phyloP scores from a whole-genome alignment of 2,888 invertebrate genomes.

The Caenorhabditis sulstoni region DNA sequence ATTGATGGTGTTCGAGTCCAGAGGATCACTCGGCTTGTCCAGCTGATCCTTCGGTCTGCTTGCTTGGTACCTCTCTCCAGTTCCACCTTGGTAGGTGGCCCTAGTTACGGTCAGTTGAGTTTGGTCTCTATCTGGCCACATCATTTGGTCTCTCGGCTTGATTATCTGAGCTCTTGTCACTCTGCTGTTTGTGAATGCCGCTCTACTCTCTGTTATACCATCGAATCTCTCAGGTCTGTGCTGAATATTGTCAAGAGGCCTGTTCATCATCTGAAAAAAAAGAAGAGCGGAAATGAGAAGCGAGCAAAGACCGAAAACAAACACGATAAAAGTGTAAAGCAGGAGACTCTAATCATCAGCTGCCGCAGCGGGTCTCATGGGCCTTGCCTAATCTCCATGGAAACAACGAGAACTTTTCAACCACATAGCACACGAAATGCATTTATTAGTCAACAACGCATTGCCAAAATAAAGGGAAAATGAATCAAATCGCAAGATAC shows the following conservation, averaged over 20 bases:
- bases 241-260: conserved; percentile 41
- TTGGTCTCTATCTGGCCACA: conserved; percentile 15
- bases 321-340: conserved; percentile 20
- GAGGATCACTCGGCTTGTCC: conserved; percentile 34
- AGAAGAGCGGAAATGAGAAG: not conserved
- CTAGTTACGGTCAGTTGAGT: conserved; percentile 4
- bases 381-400: conserved; percentile 28
- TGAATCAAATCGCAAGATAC: conserved; percentile 9
- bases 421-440: conserved; percentile 11
- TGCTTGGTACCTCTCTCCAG: conserved; percentile 38
- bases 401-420: conserved; percentile 34
- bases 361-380: conserved; percentile 13
- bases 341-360: conserved; percentile 24
- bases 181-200: not conserved
- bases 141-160: conserved; percentile 28
- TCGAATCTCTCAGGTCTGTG: conserved; percentile 41
- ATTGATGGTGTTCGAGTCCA: conserved; percentile 47
- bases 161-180: conserved; percentile 20
- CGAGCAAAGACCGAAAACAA: conserved; percentile 1
- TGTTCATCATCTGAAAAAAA: conserved; percentile 41
- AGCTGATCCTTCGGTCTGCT: conserved; percentile 44
- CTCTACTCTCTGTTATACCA: conserved; percentile 29
- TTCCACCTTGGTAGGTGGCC: conserved; percentile 41
- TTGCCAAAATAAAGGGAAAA: not conserved
- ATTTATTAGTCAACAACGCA: conserved; percentile 22